These are phyloP conservation scores for Gobio gobio DNA, from an alignment of 2,113 vertebrate genomes.

Conservation along the genomic window DNA sequence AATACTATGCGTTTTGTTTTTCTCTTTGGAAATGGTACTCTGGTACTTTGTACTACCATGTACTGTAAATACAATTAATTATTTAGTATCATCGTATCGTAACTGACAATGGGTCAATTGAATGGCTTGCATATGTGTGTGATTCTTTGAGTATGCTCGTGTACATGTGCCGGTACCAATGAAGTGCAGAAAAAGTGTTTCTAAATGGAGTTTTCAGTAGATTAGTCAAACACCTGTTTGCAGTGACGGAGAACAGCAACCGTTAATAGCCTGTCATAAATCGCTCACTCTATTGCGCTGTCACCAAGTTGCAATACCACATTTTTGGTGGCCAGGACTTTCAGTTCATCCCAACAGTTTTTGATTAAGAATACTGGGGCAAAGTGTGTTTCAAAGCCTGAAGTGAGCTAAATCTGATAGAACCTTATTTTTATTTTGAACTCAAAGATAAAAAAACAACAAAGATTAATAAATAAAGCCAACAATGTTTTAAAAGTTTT, in stretches of 20 bases:
- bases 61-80: not conserved
- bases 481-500: too few species aligned
- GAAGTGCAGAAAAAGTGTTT: slow-evolving; percentile 50
- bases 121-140: slow-evolving; percentile 34
- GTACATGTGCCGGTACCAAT: not conserved
- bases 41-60: not conserved
- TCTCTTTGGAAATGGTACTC: not conserved
- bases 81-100: not conserved
- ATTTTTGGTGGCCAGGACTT: slow-evolving; percentile 60
- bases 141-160: not conserved
- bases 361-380: slow-evolving; percentile 30
- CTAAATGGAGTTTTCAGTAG: slow-evolving; percentile 55
- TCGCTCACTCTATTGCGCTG: slow-evolving; percentile 76
- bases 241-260: slow-evolving; percentile 68
- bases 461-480: too few species aligned
- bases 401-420: not conserved
- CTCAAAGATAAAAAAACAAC: not conserved
- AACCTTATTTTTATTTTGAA: not conserved
- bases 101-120: not conserved
- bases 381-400: slow-evolving; percentile 5
- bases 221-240: slow-evolving; percentile 77
- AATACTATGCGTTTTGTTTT: not conserved
- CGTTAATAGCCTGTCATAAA: slow-evolving; percentile 75
- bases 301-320: slow-evolving; percentile 69
- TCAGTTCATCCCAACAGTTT: slow-evolving; percentile 6